These are phyloP conservation scores for Siniperca undulata DNA, from an alignment of 2,797 vertebrate species.

Conservation along the genomic window DNA sequence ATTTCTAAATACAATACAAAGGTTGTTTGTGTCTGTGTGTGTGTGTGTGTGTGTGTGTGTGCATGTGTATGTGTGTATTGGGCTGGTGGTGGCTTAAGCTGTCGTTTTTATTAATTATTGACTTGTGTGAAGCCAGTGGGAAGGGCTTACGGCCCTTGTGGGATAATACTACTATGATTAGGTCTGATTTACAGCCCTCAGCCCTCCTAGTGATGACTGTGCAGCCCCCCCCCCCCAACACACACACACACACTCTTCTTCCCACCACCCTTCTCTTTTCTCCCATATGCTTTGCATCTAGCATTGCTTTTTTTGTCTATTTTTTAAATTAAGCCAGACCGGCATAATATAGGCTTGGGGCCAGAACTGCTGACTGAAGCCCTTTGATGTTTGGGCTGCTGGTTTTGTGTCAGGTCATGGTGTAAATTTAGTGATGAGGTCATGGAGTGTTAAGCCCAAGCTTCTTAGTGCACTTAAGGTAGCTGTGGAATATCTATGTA, in stretches of 20 bases:
- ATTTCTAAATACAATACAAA: constrained; percentile 40
- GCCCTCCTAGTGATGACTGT: constrained; percentile 43
- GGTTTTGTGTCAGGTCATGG: constrained; percentile 63
- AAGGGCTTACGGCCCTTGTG: constrained; percentile 43
- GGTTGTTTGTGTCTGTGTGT: constrained; percentile 32
- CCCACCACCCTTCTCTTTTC: neutral
- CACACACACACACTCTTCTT: neutral
- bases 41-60: neutral
- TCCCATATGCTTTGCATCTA: constrained; percentile 5
- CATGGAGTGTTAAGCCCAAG: constrained; percentile 61
- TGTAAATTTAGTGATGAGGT: constrained; percentile 69
- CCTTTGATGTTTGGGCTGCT: constrained; percentile 66
- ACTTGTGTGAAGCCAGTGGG: constrained; percentile 55
- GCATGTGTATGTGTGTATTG: constrained; percentile 10
- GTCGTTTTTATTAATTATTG: constrained; percentile 68
- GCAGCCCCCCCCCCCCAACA: neutral
- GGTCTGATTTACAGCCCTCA: constrained; percentile 62
- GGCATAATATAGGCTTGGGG: constrained; percentile 59
- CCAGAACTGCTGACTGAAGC: constrained; percentile 62
- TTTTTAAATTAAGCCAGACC: constrained; percentile 50
- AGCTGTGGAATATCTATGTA: constrained; percentile 61
- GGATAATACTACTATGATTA: constrained; percentile 56
- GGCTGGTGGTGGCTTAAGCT: constrained; percentile 24
- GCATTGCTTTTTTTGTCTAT: constrained; percentile 14
- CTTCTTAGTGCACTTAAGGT: constrained; percentile 68